These are phyloP conservation scores for Octodonta nipae DNA, from an alignment of 2,888 invertebrate genomes.

Conservation along the genomic window DNA sequence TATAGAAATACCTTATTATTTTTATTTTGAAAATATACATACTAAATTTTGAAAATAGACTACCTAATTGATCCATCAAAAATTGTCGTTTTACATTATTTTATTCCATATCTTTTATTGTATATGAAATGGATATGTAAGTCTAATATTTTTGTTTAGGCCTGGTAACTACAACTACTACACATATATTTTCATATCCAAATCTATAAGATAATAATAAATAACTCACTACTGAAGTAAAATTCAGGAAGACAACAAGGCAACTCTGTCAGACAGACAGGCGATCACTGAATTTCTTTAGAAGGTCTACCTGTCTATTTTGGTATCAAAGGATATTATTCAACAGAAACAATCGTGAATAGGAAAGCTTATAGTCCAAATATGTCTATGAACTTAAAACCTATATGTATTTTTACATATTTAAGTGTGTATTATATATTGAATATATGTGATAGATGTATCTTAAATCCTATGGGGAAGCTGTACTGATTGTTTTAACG, in stretches of 20 bases:
- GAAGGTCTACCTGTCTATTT: too few species aligned
- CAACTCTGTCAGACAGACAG: constrained; percentile 21
- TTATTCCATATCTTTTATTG: constrained; percentile 4
- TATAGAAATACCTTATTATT: constrained; percentile 17
- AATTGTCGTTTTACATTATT: constrained; percentile 14
- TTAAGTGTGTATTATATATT: too few species aligned
- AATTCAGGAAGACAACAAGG: constrained; percentile 32
- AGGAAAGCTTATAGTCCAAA: too few species aligned
- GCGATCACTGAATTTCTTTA: too few species aligned
- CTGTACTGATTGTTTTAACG: too few species aligned
- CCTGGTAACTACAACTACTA: constrained; percentile 19
- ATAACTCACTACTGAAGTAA: constrained; percentile 6
- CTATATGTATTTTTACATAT: too few species aligned
- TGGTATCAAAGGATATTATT: too few species aligned
- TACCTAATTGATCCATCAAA: constrained; percentile 18
- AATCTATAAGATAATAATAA: neutral
- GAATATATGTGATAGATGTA: too few species aligned
- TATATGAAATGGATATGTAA: constrained; percentile 2
- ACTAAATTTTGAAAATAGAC: constrained; percentile 18
- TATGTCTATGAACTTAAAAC: too few species aligned
- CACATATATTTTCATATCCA: constrained; percentile 7
- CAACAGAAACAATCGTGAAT: too few species aligned
- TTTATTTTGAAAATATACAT: constrained; percentile 10
- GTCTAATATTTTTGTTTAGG: constrained; percentile 15
- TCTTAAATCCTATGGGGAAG: too few species aligned